Evolutionary conservation across 2,888 invertebrate genomes (phyloP).

Genomic region (Lottia gigantea): DNA sequence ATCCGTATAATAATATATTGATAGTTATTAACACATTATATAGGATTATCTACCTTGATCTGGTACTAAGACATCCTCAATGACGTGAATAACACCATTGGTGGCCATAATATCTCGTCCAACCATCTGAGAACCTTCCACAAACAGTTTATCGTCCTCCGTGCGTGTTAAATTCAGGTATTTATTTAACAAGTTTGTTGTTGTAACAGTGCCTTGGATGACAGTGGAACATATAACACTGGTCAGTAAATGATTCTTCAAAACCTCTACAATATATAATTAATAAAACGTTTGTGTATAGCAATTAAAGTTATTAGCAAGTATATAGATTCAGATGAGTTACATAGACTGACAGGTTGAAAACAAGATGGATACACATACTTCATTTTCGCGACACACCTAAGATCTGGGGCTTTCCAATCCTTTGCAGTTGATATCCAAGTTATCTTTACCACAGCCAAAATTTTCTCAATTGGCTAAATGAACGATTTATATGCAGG

Average conservation of each 20-base stretch:
- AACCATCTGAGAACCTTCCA: conserved; percentile 73
- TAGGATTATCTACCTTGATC: conserved; percentile 70
- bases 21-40: not conserved
- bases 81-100: conserved; percentile 80
- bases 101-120: conserved; percentile 76
- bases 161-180: conserved; percentile 71
- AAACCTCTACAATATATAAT: conserved; percentile 71
- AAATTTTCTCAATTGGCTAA: too few relatives aligned
- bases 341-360: not conserved
- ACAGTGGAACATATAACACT: conserved; percentile 76
- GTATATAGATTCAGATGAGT: too few relatives aligned
- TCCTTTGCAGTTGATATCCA: too few relatives aligned
- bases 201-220: conserved; percentile 72
- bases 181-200: conserved; percentile 72
- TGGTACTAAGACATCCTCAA: conserved; percentile 77
- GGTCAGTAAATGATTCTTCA: conserved; percentile 77
- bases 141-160: conserved; percentile 72
- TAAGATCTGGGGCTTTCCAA: too few relatives aligned
- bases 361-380: not conserved
- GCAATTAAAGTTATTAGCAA: too few relatives aligned
- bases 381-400: not conserved
- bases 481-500: not conserved
- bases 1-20: not conserved
- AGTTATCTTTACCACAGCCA: too few relatives aligned
- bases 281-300: not conserved